Percentiles rank a stretch among this genome's conserved stretches.
Evolutionary conservation across 2,888 invertebrate genomes (phyloP).

Genomic region (Furcula furcula): DNA sequence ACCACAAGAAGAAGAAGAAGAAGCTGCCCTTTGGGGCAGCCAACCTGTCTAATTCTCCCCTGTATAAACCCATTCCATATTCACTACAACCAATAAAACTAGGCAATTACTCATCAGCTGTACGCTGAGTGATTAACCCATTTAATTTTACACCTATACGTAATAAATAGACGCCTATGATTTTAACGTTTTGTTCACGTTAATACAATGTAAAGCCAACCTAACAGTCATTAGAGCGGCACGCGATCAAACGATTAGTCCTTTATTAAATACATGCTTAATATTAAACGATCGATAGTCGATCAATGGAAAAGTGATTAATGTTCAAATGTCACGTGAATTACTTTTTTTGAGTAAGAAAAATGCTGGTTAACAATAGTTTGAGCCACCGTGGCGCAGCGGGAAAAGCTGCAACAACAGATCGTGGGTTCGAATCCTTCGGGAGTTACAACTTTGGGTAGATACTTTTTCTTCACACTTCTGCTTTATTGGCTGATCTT

Average conservation of each 20-base stretch:
- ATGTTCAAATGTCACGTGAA: conserved; percentile 23
- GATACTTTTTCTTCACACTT: no score
- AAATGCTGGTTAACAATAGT: neutral
- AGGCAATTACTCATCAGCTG: no score
- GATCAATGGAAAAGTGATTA: conserved; percentile 55
- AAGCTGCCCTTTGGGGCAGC: no score
- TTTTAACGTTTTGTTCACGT: conserved; percentile 14
- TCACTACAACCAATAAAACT: no score
- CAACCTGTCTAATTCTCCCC: no score
- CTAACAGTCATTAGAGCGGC: conserved; percentile 42
- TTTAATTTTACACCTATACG: conserved; percentile 17
- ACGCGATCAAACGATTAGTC: conserved; percentile 64
- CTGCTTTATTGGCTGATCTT: no score
- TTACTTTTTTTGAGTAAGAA: neutral
- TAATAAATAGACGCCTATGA: conserved; percentile 13
- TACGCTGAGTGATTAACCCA: conserved; percentile 4
- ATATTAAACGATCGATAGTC: conserved; percentile 58
- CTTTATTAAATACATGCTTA: conserved; percentile 63
- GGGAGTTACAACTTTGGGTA: no score
- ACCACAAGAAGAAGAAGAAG: no score
- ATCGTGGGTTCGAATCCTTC: no score
- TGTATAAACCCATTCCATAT: no score
- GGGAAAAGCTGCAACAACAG: no score
- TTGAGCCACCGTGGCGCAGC: no score
- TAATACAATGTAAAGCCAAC: conserved; percentile 44